Base-by-base conservation (phyloP, 2,888 invertebrate species). In the Mythimna lalbum region DNA sequence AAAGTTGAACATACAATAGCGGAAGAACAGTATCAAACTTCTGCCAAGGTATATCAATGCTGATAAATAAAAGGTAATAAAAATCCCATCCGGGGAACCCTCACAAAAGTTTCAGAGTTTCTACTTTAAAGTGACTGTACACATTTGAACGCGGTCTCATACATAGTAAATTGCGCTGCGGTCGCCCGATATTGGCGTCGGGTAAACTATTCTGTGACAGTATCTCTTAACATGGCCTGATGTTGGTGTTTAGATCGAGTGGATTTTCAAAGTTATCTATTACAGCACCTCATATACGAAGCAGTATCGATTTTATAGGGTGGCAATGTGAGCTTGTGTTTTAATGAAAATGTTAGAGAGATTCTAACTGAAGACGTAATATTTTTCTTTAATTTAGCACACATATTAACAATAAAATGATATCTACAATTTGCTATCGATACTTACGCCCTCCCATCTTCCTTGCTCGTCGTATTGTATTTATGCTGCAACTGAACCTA, bases 61-160 rank as follows among this genome's bases (percentile, higher is more conserved):
- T 78, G 85, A 85, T 86, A 87, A 85, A 87, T 87, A 88, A 84
- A 80, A 82, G 82, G 79, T 84, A 87, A 88, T 88, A 88, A 88
- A 88, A 88, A 81, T 82, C 76, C 86, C 74, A 85, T 84, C 68
- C 70, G 63, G 70, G 63, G 63, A 73, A 81, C 78, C 77, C 73
- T 74, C 57, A 74, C 55, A 76, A 53, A 85, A 85, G 74, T 85
- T 83, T 79, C 62, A 73, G 81, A 84, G 80, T 81, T 81, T 65
- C 77, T 64, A 84, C 70, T 87, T 79, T 83, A 82, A 85, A 88
- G 82, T 79, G 78, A 74, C 67, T 76, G 79, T 78, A 84, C 77
- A 83, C 81, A 85, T 81, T 78, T 77, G 81, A 79, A 78, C 74
- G 73, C 66, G 78, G 65, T 67, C 85, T 86, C 85, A 88, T 88